phyloP scores from a whole-genome alignment of 2,797 vertebrate genomes.

The Ctenopoma multispine region DNA sequence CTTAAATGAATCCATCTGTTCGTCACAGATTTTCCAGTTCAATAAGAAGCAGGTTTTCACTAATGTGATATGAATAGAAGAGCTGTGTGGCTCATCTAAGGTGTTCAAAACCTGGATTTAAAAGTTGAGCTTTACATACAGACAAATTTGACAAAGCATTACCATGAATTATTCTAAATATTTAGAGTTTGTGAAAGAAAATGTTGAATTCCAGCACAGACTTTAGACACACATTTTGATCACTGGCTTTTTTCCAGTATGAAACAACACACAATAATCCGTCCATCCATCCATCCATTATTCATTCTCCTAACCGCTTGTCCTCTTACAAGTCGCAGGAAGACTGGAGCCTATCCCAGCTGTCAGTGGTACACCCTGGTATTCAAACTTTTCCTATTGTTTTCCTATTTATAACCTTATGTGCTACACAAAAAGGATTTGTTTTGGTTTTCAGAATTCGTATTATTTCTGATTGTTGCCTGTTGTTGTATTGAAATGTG shows the following conservation, averaged over 20 bases:
- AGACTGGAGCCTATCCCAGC: too few relatives aligned
- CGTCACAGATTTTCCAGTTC: slow-evolving; percentile 6
- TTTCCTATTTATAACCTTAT: too few relatives aligned
- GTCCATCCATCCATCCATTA: too few relatives aligned
- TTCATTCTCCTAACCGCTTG: too few relatives aligned
- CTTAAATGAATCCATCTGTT: slow-evolving; percentile 32
- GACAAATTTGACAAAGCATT: not conserved
- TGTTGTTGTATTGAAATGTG: too few relatives aligned
- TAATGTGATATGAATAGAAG: not conserved
- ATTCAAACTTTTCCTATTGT: too few relatives aligned
- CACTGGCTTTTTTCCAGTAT: not conserved
- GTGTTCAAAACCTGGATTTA: slow-evolving; percentile 8
- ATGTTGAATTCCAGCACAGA: not conserved
- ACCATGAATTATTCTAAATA: not conserved
- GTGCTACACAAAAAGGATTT: too few relatives aligned
- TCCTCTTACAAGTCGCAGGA: too few relatives aligned
- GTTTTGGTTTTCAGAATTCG: too few relatives aligned
- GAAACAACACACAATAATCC: not conserved
- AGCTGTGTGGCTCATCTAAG: not conserved
- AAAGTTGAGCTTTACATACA: not conserved
- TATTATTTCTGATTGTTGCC: too few relatives aligned
- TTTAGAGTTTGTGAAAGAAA: not conserved
- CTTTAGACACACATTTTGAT: not conserved
- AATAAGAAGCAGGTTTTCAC: slow-evolving; percentile 6
- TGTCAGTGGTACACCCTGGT: too few relatives aligned